Conservation (phyloP, 2,113 vertebrate genomes). For the Anolis sagrei region DNA sequence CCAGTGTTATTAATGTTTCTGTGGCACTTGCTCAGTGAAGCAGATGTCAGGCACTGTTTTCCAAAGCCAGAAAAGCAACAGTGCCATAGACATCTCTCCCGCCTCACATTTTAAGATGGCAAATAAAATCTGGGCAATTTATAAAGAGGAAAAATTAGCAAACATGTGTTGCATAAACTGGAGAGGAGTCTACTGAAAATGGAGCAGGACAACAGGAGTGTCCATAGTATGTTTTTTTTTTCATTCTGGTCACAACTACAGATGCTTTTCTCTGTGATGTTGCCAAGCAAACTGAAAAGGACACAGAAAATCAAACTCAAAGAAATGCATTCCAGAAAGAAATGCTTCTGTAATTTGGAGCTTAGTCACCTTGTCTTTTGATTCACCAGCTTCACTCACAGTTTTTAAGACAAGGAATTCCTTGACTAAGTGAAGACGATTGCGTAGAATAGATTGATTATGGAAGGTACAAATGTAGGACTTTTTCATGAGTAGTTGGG, state of each 20-base stretch:
- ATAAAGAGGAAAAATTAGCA: neutral
- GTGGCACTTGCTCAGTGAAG: slow-evolving; percentile 8
- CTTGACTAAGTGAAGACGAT: neutral
- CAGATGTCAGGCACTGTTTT: neutral
- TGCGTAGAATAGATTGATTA: neutral
- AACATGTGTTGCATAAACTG: neutral
- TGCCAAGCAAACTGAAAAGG: neutral
- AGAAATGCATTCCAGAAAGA: neutral
- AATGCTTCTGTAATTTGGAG: too few species aligned
- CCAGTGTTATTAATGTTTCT: neutral
- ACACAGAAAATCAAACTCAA: neutral
- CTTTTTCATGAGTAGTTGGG: neutral
- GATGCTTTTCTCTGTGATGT: neutral
- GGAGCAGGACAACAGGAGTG: neutral
- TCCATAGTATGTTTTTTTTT: neutral
- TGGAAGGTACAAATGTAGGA: neutral
- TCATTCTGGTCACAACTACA: neutral
- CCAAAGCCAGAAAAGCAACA: neutral
- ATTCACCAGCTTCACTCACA: too few species aligned
- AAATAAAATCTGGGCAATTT: slow-evolving; percentile 3
- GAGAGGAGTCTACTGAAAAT: neutral
- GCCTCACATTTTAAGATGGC: neutral
- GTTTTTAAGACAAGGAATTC: neutral
- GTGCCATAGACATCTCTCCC: neutral
- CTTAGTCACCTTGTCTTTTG: neutral